Evolutionary conservation across 1,140 invertebrate species (phyloP), one percentile per base, ranked within the genome.

Genomic region (Laodelphax striatellus): DNA sequence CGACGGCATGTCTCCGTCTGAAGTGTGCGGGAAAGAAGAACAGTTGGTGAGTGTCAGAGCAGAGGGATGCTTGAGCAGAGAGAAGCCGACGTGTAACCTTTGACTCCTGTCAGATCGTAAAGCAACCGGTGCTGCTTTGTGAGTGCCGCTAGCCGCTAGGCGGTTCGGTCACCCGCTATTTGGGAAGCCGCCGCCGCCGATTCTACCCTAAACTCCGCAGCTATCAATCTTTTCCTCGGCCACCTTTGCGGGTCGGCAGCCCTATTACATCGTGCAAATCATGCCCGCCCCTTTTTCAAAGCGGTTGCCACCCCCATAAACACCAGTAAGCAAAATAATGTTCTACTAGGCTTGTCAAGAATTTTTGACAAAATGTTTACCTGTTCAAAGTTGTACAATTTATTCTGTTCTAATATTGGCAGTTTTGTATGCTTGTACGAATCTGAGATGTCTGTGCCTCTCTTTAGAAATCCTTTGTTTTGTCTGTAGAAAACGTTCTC

Each of bases 271-370:
- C 3, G 34, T 38, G 34, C 34, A 38, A 38, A 38, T 38, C 34
- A 38, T 38, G 9, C 22, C 46, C 46, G 19, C 46, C 19, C 22
- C 19, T 13, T 21, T 13, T 52, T 14, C 9, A 13, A 24, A 24
- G 11, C 19, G 24, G 53, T 31, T 10, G 9, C 16, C 55, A 21
- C 55, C 34, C 43, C 22, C 28, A 44, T 21, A 58, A 50, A 58
- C 50, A 50, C 22, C 42, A 58, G 42, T 28, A 38, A 58, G 57
- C 28, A 16, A 58, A 50, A 44, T 16, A 58, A 58, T 31, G 42
- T 41, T 31, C 11, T 11, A 16, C 1, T 38, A 13, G 34, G 34
- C 5, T 8, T 38, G 34, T 28, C 2, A 38, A 38, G 10, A 38
- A 1, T 38, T 38, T 2, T 38, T 11, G 34, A 38, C 4, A 38